A percentile compares a stretch with the other conserved stretches of the same genome.
Evolutionary conservation across 2,113 vertebrate genomes (phyloP).

Genomic region (Muntiacus reevesi): DNA sequence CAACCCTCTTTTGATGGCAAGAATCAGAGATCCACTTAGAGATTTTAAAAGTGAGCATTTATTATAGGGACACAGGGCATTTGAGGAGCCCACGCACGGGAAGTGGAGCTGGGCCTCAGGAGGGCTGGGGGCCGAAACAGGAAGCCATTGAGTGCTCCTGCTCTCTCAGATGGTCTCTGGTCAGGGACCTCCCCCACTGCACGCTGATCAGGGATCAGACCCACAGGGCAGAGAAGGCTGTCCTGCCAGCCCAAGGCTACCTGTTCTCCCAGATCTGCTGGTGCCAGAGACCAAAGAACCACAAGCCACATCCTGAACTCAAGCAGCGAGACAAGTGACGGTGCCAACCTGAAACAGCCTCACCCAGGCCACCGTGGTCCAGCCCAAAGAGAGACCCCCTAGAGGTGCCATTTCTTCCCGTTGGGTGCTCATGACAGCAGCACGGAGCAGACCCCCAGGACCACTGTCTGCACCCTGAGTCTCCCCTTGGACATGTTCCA

Average conservation of each 20-base stretch:
- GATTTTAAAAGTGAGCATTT: background rate
- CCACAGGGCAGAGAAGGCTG: background rate
- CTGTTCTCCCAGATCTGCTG: background rate
- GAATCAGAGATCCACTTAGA: background rate
- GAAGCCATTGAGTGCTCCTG: background rate
- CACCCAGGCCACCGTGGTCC: background rate
- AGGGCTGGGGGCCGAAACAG: background rate
- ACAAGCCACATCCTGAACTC: background rate
- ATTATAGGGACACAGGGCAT: background rate
- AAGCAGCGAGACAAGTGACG: background rate
- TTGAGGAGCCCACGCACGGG: background rate
- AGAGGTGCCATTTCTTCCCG: background rate
- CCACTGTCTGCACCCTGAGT: background rate
- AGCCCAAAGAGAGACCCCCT: fast-evolving
- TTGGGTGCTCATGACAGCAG: fast-evolving
- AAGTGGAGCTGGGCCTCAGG: background rate
- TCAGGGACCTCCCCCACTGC: background rate
- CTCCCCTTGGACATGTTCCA: background rate
- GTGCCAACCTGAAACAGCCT: background rate
- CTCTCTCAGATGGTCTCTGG: background rate
- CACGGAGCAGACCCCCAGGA: background rate
- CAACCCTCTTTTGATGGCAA: background rate
- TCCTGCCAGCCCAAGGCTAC: background rate
- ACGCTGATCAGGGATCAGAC: fast-evolving
- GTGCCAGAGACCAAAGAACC: background rate